Percentiles rank a stretch among this genome's conserved stretches.
Conservation (phyloP, 2,888 invertebrate species). For the Cyclophora punctaria region DNA sequence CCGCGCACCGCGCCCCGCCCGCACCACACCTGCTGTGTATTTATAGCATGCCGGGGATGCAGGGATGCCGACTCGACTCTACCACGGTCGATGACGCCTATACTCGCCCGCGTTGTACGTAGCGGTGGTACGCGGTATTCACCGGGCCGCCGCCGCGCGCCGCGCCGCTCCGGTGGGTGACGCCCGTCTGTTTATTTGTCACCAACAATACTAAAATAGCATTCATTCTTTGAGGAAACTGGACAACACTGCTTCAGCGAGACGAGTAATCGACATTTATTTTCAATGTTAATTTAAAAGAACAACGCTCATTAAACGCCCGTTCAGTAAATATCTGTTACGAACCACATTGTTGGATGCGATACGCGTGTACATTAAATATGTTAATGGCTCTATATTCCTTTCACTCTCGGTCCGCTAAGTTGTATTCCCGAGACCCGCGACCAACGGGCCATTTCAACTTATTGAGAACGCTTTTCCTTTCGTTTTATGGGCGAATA, state of each 20-base stretch:
- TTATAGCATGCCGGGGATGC: constrained; percentile 71
- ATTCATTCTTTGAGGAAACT: constrained; percentile 34
- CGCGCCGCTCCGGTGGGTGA: constrained; percentile 37
- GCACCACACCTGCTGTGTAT: constrained; percentile 72
- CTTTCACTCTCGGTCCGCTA: constrained; percentile 60
- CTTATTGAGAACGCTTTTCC: constrained; percentile 56
- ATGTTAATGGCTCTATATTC: constrained; percentile 33
- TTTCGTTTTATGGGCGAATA: constrained; percentile 45
- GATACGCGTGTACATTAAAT: constrained; percentile 18
- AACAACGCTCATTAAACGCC: too few relatives aligned
- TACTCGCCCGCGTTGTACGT: constrained; percentile 29
- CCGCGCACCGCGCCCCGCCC: constrained; percentile 46
- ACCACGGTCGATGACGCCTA: constrained; percentile 51
- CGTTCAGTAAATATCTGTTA: background rate
- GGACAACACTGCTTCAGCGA: constrained; percentile 10
- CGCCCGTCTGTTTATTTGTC: constrained; percentile 55
- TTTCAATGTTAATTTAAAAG: too few relatives aligned
- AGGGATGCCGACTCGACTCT: constrained; percentile 59
- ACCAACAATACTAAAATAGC: constrained; percentile 61
- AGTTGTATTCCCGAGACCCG: constrained; percentile 47
- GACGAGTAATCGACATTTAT: too few relatives aligned
- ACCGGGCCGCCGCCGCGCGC: constrained; percentile 18
- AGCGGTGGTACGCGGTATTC: constrained; percentile 32
- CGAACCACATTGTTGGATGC: background rate
- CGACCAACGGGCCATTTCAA: constrained; percentile 46